Evolutionary conservation across 1,140 invertebrate genomes (phyloP).

Genomic region (Brachionus asplanchnoidis): DNA sequence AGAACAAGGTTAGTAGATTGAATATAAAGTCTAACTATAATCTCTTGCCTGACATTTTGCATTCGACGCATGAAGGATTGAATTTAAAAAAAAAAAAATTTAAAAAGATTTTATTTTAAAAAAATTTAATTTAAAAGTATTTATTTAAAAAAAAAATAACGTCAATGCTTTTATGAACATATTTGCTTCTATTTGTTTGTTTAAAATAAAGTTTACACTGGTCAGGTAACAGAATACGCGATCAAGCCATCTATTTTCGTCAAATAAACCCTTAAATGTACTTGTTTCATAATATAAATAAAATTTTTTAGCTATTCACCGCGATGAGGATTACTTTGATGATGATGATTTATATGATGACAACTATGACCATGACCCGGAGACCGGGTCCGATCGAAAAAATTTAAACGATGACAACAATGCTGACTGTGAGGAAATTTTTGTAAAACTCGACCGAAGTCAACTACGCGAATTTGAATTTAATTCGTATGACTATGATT

Average conservation of each 20-base stretch:
- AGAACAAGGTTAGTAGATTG: constrained; percentile 25
- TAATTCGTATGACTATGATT: neutral
- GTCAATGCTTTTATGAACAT: constrained; percentile 25
- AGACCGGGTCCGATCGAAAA: neutral
- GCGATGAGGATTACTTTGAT: neutral
- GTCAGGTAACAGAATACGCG: neutral
- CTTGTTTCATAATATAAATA: neutral
- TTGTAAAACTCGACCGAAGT: neutral
- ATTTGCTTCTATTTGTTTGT: neutral
- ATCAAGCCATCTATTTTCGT: neutral
- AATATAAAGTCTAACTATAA: neutral
- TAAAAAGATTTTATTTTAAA: neutral
- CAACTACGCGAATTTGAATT: constrained; percentile 3
- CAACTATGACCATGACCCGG: neutral
- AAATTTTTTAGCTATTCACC: neutral
- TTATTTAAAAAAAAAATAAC: neutral
- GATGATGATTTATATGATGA: neutral
- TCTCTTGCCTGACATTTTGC: neutral
- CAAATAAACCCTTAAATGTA: neutral
- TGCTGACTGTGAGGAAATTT: neutral
- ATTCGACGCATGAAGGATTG: constrained; percentile 1
- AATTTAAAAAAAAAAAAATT: neutral
- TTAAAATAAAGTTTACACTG: neutral
- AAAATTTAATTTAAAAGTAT: neutral
- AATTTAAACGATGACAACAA: neutral